Base-by-base conservation (phyloP, 2,797 vertebrate species). In the Tokudaia tokunoshimensis region DNA sequence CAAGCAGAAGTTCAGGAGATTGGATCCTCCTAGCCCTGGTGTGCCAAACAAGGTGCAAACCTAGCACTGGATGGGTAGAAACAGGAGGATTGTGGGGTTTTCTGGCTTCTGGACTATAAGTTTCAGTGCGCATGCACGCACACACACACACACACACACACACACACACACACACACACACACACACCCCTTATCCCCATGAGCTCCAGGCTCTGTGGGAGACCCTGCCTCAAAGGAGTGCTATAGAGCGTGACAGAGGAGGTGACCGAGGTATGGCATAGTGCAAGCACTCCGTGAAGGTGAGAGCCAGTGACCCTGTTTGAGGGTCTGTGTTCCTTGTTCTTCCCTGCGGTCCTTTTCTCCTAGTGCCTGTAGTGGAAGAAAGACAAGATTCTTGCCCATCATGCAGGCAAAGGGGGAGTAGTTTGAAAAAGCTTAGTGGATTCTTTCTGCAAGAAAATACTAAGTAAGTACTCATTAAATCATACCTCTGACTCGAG, bases 391-490 rank as follows among this genome's bases (percentile, higher is more conserved):
- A n/a, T 44, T 20, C 10, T 13, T 6, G 29, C 12, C 31, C 22
- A 1, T 75, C 17, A 17, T 76, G 65, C 0, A 44, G 57, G 59
- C 67, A 75, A 52, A 57, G 80, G 47, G 61, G 61, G 61, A 85
- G 44, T 26, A 82, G 63, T 94, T 96, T 20, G 31, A 37, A 85
- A 52, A 94, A 63, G 78, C 31, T 63, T 96, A 75, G 17, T 94
- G 55, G 94, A 67, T 91, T 89, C 55, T 92, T 93, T 87, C 44
- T 26, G 63, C 67, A 63, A 50, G 72, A 90, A 96, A 63, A 41
- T 41, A 86, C 89, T n/a, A 75, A 31, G 34, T 26, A 34, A 24
- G 61, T 92, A 11, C 57, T 85, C 82, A 50, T 95, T 70, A 94
- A 19, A 85, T 61, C 72, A 67, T 3, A 85, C 61, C 52, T 78